A percentile compares a stretch with the other conserved stretches of the same genome.
Conservation (phyloP, 2,797 vertebrate genomes). For the Spinus pinus region DNA sequence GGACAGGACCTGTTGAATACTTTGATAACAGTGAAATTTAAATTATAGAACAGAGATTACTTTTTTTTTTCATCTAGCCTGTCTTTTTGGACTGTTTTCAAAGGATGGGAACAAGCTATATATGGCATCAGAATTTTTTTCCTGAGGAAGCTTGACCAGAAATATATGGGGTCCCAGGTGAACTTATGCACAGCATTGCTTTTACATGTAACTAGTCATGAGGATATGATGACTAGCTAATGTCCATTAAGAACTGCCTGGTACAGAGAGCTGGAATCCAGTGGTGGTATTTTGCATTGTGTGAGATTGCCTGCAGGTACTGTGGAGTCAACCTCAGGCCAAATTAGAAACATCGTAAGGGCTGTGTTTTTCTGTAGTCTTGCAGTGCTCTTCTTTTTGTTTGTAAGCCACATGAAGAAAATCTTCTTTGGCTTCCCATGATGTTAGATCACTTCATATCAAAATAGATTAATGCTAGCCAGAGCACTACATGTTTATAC, state of each 20-base stretch:
- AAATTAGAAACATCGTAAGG: neutral
- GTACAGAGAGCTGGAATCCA: neutral
- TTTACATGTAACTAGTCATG: neutral
- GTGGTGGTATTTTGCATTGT: neutral
- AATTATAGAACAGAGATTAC: rapidly evolving
- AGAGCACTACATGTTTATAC: constrained; percentile 41
- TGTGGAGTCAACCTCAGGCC: neutral
- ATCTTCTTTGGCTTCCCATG: constrained; percentile 17
- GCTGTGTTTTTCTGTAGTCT: neutral
- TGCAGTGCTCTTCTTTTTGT: neutral
- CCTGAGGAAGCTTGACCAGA: neutral
- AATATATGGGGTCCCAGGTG: neutral
- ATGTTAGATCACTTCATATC: constrained; percentile 22
- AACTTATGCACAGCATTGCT: neutral
- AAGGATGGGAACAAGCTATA: rapidly evolving
- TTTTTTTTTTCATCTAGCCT: neutral
- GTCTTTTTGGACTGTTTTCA: neutral
- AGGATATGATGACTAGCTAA: neutral
- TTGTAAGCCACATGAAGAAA: constrained; percentile 33
- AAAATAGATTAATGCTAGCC: constrained; percentile 41
- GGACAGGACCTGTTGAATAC: neutral
- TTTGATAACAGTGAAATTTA: neutral
- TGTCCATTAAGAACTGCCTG: neutral
- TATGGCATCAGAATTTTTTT: neutral
- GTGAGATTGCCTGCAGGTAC: constrained; percentile 21